Percentiles rank a stretch among this genome's conserved stretches.
phyloP scores from a whole-genome alignment of 1,140 invertebrate species.

The Metaphire vulgaris region DNA sequence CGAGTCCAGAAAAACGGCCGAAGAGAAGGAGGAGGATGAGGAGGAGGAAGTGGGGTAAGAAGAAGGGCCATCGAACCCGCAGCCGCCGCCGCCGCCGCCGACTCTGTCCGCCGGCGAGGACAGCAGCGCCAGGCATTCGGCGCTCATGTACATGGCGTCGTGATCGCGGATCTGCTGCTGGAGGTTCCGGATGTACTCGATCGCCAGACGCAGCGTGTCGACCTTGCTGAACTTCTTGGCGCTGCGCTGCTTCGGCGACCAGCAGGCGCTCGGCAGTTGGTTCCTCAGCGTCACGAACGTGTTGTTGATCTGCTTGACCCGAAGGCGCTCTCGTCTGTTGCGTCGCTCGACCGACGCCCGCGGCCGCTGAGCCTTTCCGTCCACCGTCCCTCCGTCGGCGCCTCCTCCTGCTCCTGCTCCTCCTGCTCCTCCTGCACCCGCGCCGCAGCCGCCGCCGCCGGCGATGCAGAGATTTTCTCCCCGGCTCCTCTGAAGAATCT shows the following conservation, averaged over 20 bases:
- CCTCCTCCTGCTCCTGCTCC: too few species aligned
- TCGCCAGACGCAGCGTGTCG: constrained; percentile 81
- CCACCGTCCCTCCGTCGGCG: too few species aligned
- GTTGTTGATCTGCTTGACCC: constrained; percentile 19
- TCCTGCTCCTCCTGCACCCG: too few species aligned
- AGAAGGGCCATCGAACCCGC: too few species aligned
- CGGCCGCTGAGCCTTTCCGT: too few species aligned
- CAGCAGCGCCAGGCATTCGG: neutral
- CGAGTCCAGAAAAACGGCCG: neutral
- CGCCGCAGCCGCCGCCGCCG: too few species aligned
- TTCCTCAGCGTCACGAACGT: constrained; percentile 44
- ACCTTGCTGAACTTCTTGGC: constrained; percentile 85
- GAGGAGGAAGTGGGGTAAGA: too few species aligned
- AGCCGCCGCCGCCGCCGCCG: too few species aligned
- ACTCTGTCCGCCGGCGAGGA: neutral
- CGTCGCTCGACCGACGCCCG: neutral
- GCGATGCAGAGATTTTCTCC: too few species aligned
- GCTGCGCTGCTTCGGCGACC: constrained; percentile 54
- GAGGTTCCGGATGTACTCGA: constrained; percentile 80
- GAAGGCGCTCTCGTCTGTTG: constrained; percentile 39
- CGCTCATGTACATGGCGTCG: constrained; percentile 9
- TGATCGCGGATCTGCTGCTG: constrained; percentile 64
- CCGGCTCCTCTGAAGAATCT: too few species aligned
- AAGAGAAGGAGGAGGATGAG: neutral
- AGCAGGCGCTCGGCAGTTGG: constrained; percentile 37